phyloP scores from a whole-genome alignment of 2,888 invertebrate species.

The Unio pictorum region DNA sequence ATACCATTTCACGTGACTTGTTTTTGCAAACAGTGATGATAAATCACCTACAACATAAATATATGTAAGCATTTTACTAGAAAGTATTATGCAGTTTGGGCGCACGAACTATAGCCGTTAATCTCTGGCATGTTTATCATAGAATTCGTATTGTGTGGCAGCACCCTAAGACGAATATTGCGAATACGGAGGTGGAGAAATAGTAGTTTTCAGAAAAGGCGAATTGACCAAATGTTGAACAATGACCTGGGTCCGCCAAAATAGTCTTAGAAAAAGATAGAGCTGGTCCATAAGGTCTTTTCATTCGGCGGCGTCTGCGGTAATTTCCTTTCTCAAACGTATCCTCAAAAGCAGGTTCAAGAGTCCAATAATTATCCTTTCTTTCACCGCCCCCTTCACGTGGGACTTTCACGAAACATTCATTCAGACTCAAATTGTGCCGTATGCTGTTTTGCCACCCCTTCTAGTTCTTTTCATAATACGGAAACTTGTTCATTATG shows the following conservation, averaged over 20 bases:
- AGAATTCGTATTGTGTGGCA: conserved; percentile 42
- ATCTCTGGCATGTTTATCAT: conserved; percentile 41
- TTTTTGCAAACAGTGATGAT: too few species aligned
- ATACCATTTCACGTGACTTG: too few species aligned
- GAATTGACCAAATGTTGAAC: conserved; percentile 58
- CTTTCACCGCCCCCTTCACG: conserved; percentile 94
- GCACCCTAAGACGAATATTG: conserved; percentile 54
- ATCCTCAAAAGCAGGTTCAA: conserved; percentile 96
- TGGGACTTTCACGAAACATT: conserved; percentile 98
- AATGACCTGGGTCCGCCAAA: conserved; percentile 61
- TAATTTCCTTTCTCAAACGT: conserved; percentile 99
- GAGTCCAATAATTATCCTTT: conserved; percentile 94
- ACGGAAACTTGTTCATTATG: conserved; percentile 95
- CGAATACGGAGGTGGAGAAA: conserved; percentile 54
- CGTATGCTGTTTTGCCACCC: conserved; percentile 99
- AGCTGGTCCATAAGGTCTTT: conserved; percentile 76
- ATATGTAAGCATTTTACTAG: too few species aligned
- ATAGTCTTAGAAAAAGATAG: conserved; percentile 63
- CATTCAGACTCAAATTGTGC: conserved; percentile 94
- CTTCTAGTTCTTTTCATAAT: conserved; percentile 98
- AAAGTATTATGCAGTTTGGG: conserved; percentile 20
- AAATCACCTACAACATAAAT: too few species aligned
- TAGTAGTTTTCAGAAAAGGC: conserved; percentile 54
- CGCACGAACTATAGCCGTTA: conserved; percentile 57
- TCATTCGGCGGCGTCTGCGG: conserved; percentile 94